phyloP scores from a whole-genome alignment of 2,797 vertebrate genomes.

The Cirrhinus mrigala region DNA sequence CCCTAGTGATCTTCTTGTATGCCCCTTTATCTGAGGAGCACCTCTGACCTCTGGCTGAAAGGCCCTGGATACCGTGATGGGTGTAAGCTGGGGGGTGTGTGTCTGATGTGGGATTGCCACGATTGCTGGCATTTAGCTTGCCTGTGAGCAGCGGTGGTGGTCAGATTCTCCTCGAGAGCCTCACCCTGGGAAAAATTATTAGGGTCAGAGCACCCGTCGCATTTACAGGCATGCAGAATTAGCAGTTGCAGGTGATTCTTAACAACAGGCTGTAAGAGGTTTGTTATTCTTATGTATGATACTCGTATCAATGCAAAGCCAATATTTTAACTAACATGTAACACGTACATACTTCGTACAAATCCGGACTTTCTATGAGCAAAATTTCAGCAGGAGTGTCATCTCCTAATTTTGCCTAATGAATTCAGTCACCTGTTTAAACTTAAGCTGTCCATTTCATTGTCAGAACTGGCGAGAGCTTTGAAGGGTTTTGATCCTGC shows the following conservation, averaged over 20 bases:
- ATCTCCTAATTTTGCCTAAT: constrained; percentile 67
- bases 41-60: constrained; percentile 94
- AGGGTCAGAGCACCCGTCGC: constrained; percentile 78
- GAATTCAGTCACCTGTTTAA: constrained; percentile 85
- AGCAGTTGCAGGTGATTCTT: background rate
- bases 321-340: background rate
- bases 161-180: constrained; percentile 89
- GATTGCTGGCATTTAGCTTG: constrained; percentile 87
- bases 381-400: constrained; percentile 7
- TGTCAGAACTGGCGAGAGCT: constrained; percentile 78
- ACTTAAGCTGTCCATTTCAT: constrained; percentile 86
- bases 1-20: constrained; percentile 96
- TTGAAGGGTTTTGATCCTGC: constrained; percentile 90
- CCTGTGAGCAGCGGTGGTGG: constrained; percentile 88
- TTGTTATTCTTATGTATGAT: background rate
- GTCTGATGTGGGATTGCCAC: constrained; percentile 89
- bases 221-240: constrained; percentile 19
- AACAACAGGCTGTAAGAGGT: background rate
- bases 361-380: background rate
- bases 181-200: constrained; percentile 95
- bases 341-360: background rate
- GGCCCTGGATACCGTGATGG: constrained; percentile 87
- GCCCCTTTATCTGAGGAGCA: constrained; percentile 95
- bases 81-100: constrained; percentile 92
- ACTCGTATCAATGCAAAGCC: background rate